Base-by-base conservation (phyloP, 2,113 vertebrate species). In the Athene noctua region DNA sequence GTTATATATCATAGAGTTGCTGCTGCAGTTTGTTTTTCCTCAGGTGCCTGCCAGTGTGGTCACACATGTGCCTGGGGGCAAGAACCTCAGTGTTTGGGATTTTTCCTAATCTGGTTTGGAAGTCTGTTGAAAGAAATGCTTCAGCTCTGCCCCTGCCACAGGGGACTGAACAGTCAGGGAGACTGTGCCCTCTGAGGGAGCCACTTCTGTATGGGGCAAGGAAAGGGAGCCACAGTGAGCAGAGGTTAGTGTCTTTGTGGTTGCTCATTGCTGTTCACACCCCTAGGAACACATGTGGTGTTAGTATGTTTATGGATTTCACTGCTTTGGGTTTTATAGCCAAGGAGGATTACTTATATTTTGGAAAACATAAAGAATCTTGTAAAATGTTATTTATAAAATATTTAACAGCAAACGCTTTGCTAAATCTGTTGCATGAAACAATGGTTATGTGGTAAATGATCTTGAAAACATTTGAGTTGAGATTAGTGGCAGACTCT, bases 281-380 rank as follows among this genome's bases (percentile, higher is more conserved):
- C 61, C 54, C 57, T 16, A 13, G 42, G 38, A 79, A 13, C 0
- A 0, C 1, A 9, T 3, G 17, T 62, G 29, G 18, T 13, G 1
- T 51, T 38, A 71, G 38, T 15, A 26, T 8, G 4, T 25, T 18
- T 44, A 9, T n/a, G 30, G 63, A 38, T 77, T 82, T 57, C n/a
- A 62, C 79, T 52, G 10, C 36, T 46, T 40, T 70, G 38, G 12
- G 4, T 12, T 65, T 74, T 57, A 25, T 26, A 59, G 38, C 18
- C 55, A n/a, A 26, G 30, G 9, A 51, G 23, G 3, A 16, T 46
- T 61, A 15, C 9, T 30, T 74, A 1, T 2, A 9, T 66, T 74
- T 90, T 65, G 65, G 22, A 6, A 77, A 74, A 15, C 20, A 22
- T 30, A 74, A 71, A 65, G 36, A 52, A 23, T 18, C 7, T 67